These are phyloP conservation scores for Acronicta alni DNA, from an alignment of 2,888 invertebrate species.

Conservation along the genomic window DNA sequence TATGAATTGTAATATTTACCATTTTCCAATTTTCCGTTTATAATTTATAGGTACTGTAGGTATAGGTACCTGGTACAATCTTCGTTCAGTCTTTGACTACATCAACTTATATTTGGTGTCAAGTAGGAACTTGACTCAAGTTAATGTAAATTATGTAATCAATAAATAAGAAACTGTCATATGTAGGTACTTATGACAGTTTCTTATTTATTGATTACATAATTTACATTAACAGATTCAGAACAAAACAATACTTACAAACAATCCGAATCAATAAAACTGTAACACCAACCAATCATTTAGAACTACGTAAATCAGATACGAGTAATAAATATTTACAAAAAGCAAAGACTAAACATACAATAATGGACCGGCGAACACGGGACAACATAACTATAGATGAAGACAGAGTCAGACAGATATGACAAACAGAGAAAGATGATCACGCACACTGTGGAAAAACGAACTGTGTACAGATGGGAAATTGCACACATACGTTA, in stretches of 20 bases:
- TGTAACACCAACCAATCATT: conserved; percentile 45
- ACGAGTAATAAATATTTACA: conserved; percentile 67
- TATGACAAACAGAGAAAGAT: conserved; percentile 58
- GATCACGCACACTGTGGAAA: conserved; percentile 53
- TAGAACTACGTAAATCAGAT: conserved; percentile 56
- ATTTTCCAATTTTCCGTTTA: too few species aligned
- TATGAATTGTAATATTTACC: too few species aligned
- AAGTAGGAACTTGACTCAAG: too few species aligned
- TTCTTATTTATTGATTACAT: neutral
- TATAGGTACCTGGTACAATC: too few species aligned
- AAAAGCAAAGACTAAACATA: conserved; percentile 73
- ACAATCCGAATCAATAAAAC: conserved; percentile 40
- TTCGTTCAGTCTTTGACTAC: too few species aligned
- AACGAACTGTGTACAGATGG: conserved; percentile 45
- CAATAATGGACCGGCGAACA: conserved; percentile 79
- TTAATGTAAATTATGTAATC: conserved; percentile 15
- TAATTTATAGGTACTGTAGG: too few species aligned
- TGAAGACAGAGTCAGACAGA: conserved; percentile 55
- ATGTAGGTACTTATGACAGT: too few species aligned
- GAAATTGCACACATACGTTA: conserved; percentile 56
- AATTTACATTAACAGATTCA: conserved; percentile 18
- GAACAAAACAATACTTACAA: conserved; percentile 8
- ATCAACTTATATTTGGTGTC: too few species aligned
- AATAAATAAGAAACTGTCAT: too few species aligned
- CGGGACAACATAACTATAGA: conserved; percentile 66